Conservation (phyloP, 2,113 vertebrate genomes). For the Cephalopterus ornatus region DNA sequence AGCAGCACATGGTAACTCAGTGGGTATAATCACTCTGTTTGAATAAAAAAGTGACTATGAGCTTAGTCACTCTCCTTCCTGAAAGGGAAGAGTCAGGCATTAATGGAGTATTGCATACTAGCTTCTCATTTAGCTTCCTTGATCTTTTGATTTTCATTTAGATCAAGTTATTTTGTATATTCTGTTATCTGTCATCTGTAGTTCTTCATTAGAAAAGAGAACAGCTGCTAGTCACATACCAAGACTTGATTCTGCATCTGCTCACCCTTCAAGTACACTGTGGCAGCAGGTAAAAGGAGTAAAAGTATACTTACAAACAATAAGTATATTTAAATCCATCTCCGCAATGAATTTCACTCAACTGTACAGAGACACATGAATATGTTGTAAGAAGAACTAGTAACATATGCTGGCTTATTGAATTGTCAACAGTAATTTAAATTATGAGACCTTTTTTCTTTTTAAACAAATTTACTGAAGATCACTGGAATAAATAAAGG, state of each 20-base stretch:
- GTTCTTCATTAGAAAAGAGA: neutral
- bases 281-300: neutral
- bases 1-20: neutral
- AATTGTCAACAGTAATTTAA: neutral
- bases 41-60: neutral
- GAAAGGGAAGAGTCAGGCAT: neutral
- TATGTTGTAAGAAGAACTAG: neutral
- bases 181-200: neutral
- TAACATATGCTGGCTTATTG: neutral
- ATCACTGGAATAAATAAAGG: neutral
- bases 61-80: neutral
- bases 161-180: neutral
- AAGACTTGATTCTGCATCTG: neutral
- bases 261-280: neutral
- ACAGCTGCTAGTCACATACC: neutral
- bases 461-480: neutral
- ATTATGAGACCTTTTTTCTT: neutral
- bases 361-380: neutral
- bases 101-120: neutral
- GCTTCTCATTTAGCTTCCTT: neutral
- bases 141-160: constrained; percentile 5
- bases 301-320: neutral
- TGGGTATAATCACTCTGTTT: neutral
- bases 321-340: neutral
- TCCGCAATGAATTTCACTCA: neutral